phyloP scores from a whole-genome alignment of 2,113 vertebrate species.

The Petrocephalus zakoni region DNA sequence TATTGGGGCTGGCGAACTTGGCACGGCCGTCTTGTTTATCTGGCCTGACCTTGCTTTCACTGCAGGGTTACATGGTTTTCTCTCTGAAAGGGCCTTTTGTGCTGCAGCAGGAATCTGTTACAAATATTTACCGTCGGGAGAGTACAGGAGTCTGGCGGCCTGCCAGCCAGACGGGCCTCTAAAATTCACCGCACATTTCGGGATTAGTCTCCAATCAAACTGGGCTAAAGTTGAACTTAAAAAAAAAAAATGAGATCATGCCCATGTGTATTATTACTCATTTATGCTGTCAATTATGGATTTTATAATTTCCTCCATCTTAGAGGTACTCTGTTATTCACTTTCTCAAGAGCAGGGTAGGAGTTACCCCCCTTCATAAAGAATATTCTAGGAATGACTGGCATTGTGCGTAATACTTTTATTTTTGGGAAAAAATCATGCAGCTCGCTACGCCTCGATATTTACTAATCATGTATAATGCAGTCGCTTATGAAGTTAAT shows the following conservation, averaged over 20 bases:
- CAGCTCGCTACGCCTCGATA: slow-evolving; percentile 19
- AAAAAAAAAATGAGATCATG: slow-evolving; percentile 72
- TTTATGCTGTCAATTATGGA: slow-evolving; percentile 79
- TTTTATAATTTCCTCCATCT: slow-evolving; percentile 73
- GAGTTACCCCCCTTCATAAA: slow-evolving; percentile 24
- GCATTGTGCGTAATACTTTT: slow-evolving; percentile 36
- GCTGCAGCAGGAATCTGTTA: slow-evolving; percentile 89
- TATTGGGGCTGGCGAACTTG: slow-evolving; percentile 79
- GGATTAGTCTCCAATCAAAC: slow-evolving; percentile 80
- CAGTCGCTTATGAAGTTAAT: slow-evolving; percentile 30
- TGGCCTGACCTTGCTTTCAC: slow-evolving; percentile 84
- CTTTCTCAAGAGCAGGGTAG: slow-evolving; percentile 31
- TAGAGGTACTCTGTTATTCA: slow-evolving; percentile 71
- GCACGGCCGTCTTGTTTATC: slow-evolving; percentile 88
- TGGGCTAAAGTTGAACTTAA: slow-evolving; percentile 80
- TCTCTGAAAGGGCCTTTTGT: slow-evolving; percentile 94
- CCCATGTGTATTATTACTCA: slow-evolving; percentile 87
- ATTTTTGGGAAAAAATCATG: slow-evolving; percentile 34
- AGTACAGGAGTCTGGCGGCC: slow-evolving; percentile 74
- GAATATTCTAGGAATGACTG: slow-evolving; percentile 25
- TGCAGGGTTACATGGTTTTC: slow-evolving; percentile 73
- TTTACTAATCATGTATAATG: slow-evolving; percentile 29
- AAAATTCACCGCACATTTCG: slow-evolving; percentile 92
- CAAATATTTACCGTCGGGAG: slow-evolving; percentile 95
- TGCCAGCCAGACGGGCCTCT: slow-evolving; percentile 86